A percentile compares a stretch with the other conserved stretches of the same genome.
These are phyloP conservation scores for Sparidentex hasta DNA, from an alignment of 2,797 vertebrate species.

Conservation along the genomic window DNA sequence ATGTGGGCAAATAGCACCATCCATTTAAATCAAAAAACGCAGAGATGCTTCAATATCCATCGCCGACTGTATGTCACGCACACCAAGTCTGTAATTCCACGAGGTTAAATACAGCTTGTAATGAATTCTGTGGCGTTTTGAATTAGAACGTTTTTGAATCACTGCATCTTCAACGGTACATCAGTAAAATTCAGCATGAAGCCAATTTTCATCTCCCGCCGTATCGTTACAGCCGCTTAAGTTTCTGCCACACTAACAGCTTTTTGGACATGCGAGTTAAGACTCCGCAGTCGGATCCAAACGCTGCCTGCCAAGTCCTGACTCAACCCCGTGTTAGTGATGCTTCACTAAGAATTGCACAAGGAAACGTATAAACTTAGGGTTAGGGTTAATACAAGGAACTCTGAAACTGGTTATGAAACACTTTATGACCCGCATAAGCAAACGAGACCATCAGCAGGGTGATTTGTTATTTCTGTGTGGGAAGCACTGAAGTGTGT, in stretches of 20 bases:
- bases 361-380: background rate
- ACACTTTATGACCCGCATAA: no score
- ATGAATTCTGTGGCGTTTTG: background rate
- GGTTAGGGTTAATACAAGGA: no score
- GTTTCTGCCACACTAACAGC: background rate
- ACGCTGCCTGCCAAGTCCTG: background rate
- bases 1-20: slow-evolving; percentile 35
- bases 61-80: background rate
- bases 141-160: background rate
- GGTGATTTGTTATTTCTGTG: no score
- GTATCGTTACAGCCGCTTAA: background rate
- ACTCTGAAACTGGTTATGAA: no score
- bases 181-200: background rate
- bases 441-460: no score
- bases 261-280: background rate
- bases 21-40: slow-evolving; percentile 39
- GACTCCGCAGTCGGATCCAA: background rate
- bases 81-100: background rate
- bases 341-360: background rate
- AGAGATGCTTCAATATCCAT: slow-evolving; percentile 21
- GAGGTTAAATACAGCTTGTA: slow-evolving; percentile 4
- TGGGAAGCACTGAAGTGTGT: no score
- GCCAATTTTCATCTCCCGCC: background rate
- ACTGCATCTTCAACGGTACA: background rate
- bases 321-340: background rate